Conservation (phyloP, 2,113 vertebrate species). For the Pica pica region DNA sequence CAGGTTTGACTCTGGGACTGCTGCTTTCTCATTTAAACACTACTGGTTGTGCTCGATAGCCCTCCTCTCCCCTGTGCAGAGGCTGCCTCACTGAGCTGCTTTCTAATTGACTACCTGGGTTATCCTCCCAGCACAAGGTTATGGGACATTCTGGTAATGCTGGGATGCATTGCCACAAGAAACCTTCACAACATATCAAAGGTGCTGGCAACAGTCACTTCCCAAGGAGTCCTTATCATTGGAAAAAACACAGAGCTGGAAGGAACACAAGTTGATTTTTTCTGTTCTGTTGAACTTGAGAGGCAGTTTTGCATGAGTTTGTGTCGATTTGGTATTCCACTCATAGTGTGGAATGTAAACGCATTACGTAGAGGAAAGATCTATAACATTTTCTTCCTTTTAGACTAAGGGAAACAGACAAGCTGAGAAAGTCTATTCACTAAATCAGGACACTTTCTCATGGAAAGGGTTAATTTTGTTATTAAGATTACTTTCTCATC, state of each 20-base stretch:
- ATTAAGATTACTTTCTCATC: neutral
- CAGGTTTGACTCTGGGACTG: neutral
- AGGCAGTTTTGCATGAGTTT: neutral
- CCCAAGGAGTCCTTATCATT: accelerated
- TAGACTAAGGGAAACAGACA: neutral
- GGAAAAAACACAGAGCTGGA: neutral
- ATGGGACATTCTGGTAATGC: neutral
- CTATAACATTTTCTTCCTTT: neutral
- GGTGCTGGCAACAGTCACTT: neutral
- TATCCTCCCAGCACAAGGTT: neutral
- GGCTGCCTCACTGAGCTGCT: neutral
- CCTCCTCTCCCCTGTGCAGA: neutral
- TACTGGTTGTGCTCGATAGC: neutral
- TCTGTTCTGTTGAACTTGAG: neutral
- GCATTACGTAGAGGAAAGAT: neutral
- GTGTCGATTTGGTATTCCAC: neutral
- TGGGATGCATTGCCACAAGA: neutral
- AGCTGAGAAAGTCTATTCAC: neutral
- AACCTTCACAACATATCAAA: neutral
- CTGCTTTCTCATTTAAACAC: neutral
- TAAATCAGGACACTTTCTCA: neutral
- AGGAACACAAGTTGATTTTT: neutral
- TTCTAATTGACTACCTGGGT: neutral
- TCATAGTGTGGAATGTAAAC: neutral
- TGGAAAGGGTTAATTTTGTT: neutral